Evolutionary conservation across 2,888 invertebrate species (phyloP).

Genomic region (Hydroisotoma schaefferi): DNA sequence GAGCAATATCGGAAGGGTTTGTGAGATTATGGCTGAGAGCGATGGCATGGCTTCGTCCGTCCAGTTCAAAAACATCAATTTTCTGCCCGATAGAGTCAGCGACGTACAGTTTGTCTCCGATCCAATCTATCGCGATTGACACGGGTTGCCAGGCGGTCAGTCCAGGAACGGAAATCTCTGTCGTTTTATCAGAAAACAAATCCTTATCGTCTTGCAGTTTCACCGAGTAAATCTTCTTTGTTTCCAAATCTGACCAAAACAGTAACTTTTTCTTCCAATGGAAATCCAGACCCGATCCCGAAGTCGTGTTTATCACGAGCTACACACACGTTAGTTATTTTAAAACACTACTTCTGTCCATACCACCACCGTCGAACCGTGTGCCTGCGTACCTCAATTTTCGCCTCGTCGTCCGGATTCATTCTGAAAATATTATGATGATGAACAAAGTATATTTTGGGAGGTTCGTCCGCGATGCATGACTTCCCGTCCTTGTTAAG

Average conservation of each 20-base stretch:
- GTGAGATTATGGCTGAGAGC: slow-evolving; percentile 87
- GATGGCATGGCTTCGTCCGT: slow-evolving; percentile 82
- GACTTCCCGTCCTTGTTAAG: slow-evolving; percentile 57
- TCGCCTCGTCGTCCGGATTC: slow-evolving; percentile 60
- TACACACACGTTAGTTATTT: too few relatives aligned
- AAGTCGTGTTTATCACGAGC: slow-evolving; percentile 73
- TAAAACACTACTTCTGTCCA: too few relatives aligned
- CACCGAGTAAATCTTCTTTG: slow-evolving; percentile 53
- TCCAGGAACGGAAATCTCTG: slow-evolving; percentile 31
- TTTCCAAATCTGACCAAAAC: slow-evolving; percentile 87
- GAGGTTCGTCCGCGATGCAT: slow-evolving; percentile 63
- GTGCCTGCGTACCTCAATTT: slow-evolving; percentile 52
- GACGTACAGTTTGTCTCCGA: slow-evolving; percentile 92
- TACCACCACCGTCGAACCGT: too few relatives aligned
- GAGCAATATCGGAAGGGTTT: slow-evolving; percentile 82
- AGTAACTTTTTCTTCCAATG: slow-evolving; percentile 71
- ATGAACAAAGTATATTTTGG: slow-evolving; percentile 61
- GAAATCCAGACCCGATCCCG: slow-evolving; percentile 81
- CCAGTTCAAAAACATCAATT: slow-evolving; percentile 88
- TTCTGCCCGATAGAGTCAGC: slow-evolving; percentile 89
- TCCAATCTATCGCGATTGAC: slow-evolving; percentile 93
- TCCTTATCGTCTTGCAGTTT: slow-evolving; percentile 14
- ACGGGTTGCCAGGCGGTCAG: slow-evolving; percentile 75
- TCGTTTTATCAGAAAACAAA: slow-evolving; percentile 12
- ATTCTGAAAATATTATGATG: slow-evolving; percentile 69